Percentiles rank a stretch among this genome's conserved stretches.
phyloP scores from a whole-genome alignment of 2,888 invertebrate genomes.

The Loripinus fragilis region DNA sequence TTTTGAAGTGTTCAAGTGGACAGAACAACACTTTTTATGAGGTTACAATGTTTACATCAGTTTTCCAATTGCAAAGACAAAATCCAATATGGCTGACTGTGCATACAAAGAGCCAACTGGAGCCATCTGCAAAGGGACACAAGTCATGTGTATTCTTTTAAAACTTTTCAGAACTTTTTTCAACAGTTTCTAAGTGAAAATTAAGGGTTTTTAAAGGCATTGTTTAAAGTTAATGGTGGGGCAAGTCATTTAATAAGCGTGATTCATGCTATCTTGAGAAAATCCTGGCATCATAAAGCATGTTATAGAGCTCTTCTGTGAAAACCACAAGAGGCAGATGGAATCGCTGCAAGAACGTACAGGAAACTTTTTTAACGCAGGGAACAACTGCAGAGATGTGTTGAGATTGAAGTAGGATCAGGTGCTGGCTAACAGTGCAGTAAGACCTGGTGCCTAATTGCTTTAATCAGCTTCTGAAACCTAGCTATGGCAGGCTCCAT shows the following conservation, averaged over 20 bases:
- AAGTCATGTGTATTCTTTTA: neutral
- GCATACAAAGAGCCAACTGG: constrained; percentile 9
- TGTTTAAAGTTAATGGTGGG: neutral
- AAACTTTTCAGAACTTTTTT: neutral
- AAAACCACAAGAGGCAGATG: constrained; percentile 9
- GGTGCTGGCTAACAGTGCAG: constrained; percentile 4
- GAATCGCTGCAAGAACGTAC: constrained; percentile 1
- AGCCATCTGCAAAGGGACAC: constrained; percentile 12
- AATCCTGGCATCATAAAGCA: neutral
- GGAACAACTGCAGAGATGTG: neutral
- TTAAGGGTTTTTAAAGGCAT: neutral
- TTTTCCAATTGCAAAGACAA: neutral
- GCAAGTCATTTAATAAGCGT: neutral
- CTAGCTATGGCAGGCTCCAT: constrained; percentile 50
- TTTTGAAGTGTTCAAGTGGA: too few species aligned
- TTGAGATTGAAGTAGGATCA: neutral
- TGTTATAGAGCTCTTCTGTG: neutral
- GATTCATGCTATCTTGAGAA: neutral
- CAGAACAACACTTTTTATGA: too few species aligned
- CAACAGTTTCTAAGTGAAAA: neutral
- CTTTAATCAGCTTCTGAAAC: constrained; percentile 48
- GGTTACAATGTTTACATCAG: neutral
- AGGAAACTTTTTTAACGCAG: neutral
- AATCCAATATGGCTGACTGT: constrained; percentile 1
- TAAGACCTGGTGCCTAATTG: constrained; percentile 19